These are phyloP conservation scores for Carassius gibelio DNA, from an alignment of 2,113 vertebrate genomes.

Conservation along the genomic window DNA sequence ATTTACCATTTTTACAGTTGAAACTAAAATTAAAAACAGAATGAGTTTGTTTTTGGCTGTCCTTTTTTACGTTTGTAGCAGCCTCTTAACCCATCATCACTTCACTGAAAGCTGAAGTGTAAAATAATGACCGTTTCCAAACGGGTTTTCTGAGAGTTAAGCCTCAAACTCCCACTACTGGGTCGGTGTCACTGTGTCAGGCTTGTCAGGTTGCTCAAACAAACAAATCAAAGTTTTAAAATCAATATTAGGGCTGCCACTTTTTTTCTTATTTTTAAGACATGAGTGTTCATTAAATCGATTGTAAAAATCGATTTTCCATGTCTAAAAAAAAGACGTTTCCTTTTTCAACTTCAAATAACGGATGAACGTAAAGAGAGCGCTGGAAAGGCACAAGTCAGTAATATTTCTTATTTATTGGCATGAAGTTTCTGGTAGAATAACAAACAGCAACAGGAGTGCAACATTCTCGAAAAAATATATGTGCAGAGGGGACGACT, in stretches of 20 bases:
- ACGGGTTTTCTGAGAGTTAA: neutral
- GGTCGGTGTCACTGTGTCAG: neutral
- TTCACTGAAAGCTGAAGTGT: neutral
- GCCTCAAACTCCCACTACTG: neutral
- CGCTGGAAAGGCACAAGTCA: no score
- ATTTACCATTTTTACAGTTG: neutral
- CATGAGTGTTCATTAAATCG: no score
- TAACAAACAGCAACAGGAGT: no score
- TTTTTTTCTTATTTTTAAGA: no score
- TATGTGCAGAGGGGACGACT: no score
- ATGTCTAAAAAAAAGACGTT: no score
- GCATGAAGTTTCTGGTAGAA: no score
- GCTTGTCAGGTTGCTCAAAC: neutral
- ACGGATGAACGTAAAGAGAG: no score
- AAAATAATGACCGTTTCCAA: neutral
- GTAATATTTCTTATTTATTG: no score
- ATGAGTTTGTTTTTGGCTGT: neutral
- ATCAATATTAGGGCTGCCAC: neutral
- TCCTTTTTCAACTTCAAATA: no score
- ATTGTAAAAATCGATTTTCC: no score
- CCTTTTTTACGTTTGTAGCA: neutral
- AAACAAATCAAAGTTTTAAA: neutral
- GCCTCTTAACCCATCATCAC: neutral
- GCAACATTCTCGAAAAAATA: no score
- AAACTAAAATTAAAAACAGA: neutral